These are phyloP conservation scores for Pemphredon lugubris DNA, from an alignment of 2,888 invertebrate species.

Conservation along the genomic window DNA sequence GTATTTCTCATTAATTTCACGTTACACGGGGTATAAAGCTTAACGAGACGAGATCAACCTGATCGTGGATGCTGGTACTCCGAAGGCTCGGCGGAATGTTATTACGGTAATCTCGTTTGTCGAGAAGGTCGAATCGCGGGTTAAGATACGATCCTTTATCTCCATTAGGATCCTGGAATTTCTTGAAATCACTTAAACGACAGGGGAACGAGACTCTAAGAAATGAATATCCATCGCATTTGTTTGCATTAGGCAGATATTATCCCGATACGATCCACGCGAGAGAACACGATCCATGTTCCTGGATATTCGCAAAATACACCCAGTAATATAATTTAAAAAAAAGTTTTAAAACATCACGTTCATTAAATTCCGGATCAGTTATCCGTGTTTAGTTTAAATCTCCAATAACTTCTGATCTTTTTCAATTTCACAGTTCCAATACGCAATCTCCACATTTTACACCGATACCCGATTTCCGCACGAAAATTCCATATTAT, in stretches of 20 bases:
- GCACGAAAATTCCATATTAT: conserved; percentile 10
- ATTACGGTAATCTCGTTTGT: conserved; percentile 30
- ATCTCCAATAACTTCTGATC: background rate
- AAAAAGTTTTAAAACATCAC: too few relatives aligned
- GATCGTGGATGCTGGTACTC: conserved; percentile 10
- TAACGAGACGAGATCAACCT: conserved; percentile 18
- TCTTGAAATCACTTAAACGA: too few relatives aligned
- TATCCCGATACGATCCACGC: too few relatives aligned
- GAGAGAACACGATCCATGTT: too few relatives aligned
- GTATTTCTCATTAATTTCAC: conserved; percentile 14
- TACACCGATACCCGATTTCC: background rate
- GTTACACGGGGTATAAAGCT: conserved; percentile 11
- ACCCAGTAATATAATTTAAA: too few relatives aligned
- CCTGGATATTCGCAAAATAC: background rate
- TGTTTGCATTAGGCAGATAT: too few relatives aligned
- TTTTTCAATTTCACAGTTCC: background rate
- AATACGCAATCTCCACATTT: background rate
- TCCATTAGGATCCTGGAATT: background rate
- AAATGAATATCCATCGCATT: too few relatives aligned
- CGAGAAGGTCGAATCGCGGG: conserved; percentile 15
- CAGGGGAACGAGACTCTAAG: too few relatives aligned
- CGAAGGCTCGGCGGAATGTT: conserved; percentile 27
- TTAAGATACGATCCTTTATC: conserved; percentile 3
- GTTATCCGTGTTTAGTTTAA: too few relatives aligned
- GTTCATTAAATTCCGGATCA: background rate